Percentiles rank a stretch among this genome's conserved stretches.
These are phyloP conservation scores for Xylophagus ater DNA, from an alignment of 2,888 invertebrate genomes.

Conservation along the genomic window DNA sequence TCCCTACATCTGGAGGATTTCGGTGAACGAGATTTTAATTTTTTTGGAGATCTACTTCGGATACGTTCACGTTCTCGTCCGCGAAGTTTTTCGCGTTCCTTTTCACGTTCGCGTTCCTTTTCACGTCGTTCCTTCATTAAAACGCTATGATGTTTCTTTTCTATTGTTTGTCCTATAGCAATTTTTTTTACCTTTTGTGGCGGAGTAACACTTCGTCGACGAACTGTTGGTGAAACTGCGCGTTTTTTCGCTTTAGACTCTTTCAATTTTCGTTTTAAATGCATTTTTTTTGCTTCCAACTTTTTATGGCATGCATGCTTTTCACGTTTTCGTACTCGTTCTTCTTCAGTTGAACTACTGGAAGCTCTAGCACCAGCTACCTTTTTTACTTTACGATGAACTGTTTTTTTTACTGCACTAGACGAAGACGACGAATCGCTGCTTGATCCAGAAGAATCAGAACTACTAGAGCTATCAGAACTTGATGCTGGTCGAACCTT, in stretches of 20 bases:
- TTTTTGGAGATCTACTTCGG: conserved; percentile 42
- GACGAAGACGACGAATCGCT: conserved; percentile 31
- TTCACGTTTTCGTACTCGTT: conserved; percentile 33
- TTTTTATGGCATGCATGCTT: conserved; percentile 36
- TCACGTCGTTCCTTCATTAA: conserved; percentile 32
- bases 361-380: conserved; percentile 40
- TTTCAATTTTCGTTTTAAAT: conserved; percentile 34
- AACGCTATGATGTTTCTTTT: conserved; percentile 31
- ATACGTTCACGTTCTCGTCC: conserved; percentile 40
- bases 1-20: conserved; percentile 43
- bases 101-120: conserved; percentile 39
- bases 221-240: conserved; percentile 20
- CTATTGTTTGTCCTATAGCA: conserved; percentile 20
- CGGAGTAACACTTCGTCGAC: conserved; percentile 10
- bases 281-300: conserved; percentile 35
- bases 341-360: conserved; percentile 52
- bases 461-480: conserved; percentile 32
- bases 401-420: conserved; percentile 26
- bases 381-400: conserved; percentile 41
- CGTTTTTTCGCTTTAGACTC: conserved; percentile 36
- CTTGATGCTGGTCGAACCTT: conserved; percentile 33
- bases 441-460: conserved; percentile 30
- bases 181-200: conserved; percentile 33
- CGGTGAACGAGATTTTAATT: conserved; percentile 45
- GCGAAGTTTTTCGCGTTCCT: conserved; percentile 40